Conservation (phyloP, 2,797 vertebrate species). For the Cheirogaleus major region DNA sequence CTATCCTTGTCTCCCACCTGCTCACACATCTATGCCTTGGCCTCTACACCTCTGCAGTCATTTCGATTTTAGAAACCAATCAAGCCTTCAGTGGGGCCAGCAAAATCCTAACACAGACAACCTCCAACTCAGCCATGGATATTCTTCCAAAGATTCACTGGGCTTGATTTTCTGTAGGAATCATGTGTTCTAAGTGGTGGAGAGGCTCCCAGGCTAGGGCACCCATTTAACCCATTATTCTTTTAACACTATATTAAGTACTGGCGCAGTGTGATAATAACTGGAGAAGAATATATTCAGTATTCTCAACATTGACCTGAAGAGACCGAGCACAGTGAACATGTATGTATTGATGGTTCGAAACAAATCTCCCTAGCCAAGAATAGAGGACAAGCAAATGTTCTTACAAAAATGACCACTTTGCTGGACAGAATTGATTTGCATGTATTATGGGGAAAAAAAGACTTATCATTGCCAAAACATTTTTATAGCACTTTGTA, state of each 20-base stretch:
- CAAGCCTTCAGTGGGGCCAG: not conserved
- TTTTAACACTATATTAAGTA: not conserved
- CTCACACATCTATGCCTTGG: not conserved
- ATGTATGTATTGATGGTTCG: not conserved
- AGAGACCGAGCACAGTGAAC: not conserved
- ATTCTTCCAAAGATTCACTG: not conserved
- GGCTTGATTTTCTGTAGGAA: not conserved
- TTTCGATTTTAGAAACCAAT: not conserved
- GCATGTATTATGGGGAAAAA: not conserved
- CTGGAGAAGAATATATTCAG: not conserved
- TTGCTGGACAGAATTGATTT: slow-evolving; percentile 17
- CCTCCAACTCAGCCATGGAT: not conserved
- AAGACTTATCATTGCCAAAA: not conserved
- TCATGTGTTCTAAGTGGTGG: not conserved
- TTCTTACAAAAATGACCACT: not conserved
- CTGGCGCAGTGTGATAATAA: not conserved
- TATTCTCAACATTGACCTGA: not conserved
- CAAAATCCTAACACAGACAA: not conserved
- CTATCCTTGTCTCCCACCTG: not conserved
- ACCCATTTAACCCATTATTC: too few relatives aligned
- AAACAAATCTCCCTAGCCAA: not conserved
- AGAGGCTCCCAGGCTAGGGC: not conserved
- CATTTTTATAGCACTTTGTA: not conserved
- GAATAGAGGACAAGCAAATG: not conserved
- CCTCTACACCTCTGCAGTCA: not conserved